A percentile compares a stretch with the other conserved stretches of the same genome.
These are phyloP conservation scores for Silurus glanis DNA, from an alignment of 2,113 vertebrate species.

Conservation along the genomic window DNA sequence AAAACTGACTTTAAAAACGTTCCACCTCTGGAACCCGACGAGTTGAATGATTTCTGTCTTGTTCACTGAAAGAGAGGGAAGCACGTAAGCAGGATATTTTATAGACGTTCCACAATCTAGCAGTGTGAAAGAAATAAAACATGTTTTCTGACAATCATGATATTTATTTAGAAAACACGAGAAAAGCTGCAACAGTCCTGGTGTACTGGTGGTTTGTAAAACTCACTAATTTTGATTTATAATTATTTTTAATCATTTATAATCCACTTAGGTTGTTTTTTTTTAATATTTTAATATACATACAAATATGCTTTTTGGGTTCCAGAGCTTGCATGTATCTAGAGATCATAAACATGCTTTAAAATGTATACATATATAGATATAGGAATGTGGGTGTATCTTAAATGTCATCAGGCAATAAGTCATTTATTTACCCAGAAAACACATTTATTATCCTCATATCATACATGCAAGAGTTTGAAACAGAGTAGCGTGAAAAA, in stretches of 20 bases:
- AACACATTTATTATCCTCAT: conserved; percentile 5
- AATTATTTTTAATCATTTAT: neutral
- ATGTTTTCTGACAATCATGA: neutral
- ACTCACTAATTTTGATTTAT: neutral
- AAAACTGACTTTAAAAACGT: neutral
- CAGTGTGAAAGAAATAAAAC: neutral
- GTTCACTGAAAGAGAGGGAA: neutral
- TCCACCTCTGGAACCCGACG: neutral
- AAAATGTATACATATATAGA: neutral
- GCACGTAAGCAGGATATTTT: neutral
- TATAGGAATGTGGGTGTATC: neutral
- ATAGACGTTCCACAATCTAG: neutral
- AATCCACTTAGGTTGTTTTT: neutral
- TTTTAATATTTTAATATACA: neutral
- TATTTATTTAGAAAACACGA: conserved; percentile 8
- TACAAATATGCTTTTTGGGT: neutral
- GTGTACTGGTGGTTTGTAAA: neutral
- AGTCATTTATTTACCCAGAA: neutral
- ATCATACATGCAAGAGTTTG: conserved; percentile 25
- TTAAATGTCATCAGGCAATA: neutral
- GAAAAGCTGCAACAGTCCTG: neutral
- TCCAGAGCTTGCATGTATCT: neutral
- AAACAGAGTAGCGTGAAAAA: conserved; percentile 18
- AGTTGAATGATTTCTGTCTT: neutral
- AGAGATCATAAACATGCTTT: neutral